Evolutionary conservation across 2,888 invertebrate species (phyloP).

Genomic region (Trissolcus brochymenae): DNA sequence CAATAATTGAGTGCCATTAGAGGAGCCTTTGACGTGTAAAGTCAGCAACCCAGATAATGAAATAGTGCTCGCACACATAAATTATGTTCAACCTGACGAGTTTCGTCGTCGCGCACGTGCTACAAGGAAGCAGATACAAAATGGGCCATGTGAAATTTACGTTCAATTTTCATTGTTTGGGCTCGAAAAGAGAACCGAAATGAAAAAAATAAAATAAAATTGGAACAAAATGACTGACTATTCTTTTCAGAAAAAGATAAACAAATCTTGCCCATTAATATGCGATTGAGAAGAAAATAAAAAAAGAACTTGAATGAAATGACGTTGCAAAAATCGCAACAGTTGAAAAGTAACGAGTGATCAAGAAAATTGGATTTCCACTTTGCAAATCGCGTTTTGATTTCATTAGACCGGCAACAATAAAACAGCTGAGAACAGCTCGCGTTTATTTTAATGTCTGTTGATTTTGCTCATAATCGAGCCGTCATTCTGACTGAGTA

Average conservation of each 20-base stretch:
- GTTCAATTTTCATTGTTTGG: constrained; percentile 61
- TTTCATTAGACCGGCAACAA: too few species aligned
- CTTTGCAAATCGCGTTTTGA: too few species aligned
- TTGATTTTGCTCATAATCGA: too few species aligned
- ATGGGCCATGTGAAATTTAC: constrained; percentile 34
- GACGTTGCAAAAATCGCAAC: not conserved
- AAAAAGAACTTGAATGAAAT: constrained; percentile 38
- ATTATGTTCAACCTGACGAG: constrained; percentile 11
- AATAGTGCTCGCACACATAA: constrained; percentile 28
- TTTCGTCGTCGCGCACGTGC: constrained; percentile 44
- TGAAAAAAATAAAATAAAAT: constrained; percentile 35
- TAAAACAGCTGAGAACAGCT: too few species aligned
- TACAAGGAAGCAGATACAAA: constrained; percentile 11
- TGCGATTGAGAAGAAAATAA: too few species aligned
- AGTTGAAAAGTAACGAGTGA: too few species aligned
- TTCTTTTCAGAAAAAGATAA: too few species aligned
- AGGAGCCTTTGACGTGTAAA: constrained; percentile 64
- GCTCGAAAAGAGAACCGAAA: too few species aligned
- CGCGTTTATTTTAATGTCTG: not conserved
- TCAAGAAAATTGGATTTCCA: too few species aligned
- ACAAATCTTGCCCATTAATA: too few species aligned
- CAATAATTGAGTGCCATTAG: constrained; percentile 60
- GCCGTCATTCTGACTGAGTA: too few species aligned
- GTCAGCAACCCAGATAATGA: constrained; percentile 60
- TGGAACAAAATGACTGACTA: too few species aligned